Percentiles rank a stretch among this genome's conserved stretches.
These are phyloP conservation scores for Madoqua kirkii DNA, from an alignment of 2,113 vertebrate species.

Conservation along the genomic window DNA sequence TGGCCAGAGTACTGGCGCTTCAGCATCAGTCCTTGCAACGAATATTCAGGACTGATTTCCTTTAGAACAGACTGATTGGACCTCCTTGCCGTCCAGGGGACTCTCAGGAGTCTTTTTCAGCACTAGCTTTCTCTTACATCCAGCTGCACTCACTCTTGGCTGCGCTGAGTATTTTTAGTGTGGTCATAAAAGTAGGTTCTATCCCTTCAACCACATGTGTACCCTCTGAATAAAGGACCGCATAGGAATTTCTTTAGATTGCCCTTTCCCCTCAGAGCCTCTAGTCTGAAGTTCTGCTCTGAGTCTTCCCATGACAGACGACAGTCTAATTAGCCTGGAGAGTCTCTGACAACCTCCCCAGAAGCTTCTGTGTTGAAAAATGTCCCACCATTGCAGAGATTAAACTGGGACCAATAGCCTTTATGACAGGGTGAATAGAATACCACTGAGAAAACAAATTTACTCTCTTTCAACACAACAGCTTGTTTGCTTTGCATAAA, in stretches of 20 bases:
- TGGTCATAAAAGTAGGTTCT: not conserved
- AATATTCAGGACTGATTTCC: not conserved
- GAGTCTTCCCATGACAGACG: not conserved
- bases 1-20: not conserved
- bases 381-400: not conserved
- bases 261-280: not conserved
- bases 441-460: constrained; percentile 31
- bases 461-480: not conserved
- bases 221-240: not conserved
- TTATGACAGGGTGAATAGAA: not conserved
- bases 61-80: not conserved
- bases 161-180: not conserved
- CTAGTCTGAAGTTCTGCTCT: not conserved
- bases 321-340: not conserved
- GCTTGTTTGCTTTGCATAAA: constrained; percentile 22
- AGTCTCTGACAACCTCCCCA: constrained; percentile 40
- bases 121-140: not conserved
- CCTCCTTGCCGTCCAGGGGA: not conserved
- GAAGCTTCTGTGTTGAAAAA: constrained; percentile 35
- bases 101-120: not conserved
- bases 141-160: not conserved
- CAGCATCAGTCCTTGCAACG: not conserved
- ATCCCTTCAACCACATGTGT: not conserved
- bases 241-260: not conserved
- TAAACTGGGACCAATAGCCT: not conserved